Evolutionary conservation across 2,797 vertebrate genomes (phyloP), one percentile per base, ranked within the genome.

Genomic region (Argya squamiceps): DNA sequence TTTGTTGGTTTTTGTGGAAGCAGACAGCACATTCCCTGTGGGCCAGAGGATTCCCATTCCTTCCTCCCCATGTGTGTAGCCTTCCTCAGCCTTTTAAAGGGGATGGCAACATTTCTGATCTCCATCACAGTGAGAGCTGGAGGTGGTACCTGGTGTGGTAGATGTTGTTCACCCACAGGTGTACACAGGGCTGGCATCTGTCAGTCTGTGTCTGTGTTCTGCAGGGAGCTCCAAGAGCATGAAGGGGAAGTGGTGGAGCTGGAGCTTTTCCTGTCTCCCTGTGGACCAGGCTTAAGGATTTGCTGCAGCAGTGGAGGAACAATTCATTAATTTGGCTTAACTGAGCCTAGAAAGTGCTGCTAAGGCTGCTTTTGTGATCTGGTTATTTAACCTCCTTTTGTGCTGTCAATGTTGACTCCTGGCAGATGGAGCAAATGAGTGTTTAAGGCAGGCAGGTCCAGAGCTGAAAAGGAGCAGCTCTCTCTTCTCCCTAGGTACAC

Each of bases 401-500:
- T 3, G 0, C 76, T 91, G 44, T 70, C 59, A 56, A 21, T 53
- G 34, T 46, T 14, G 22, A 8, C 24, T 79, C 55, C 36, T 93
- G 76, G 32, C 71, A 85, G 56, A 41, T 44, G 68, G 80, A 52
- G 47, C 78, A 70, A n/a, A 9, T 32, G 69, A 71, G 4, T 15
- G 30, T 79, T 93, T 20, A 86, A 91, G 39, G 20, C 47, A 52
- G 63, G 36, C 46, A 80, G 24, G 30, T 76, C 10, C 27, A 7
- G 63, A 43, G 64, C 39, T 52, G 12, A n/a, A 69, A 52, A 52
- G 47, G 34, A 89, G 19, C 26, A 34, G 32, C 22, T 56, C 50
- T 55, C 11, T 56, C 58, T 63, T 6, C 1, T 34, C 34, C 39
- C 37, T 36, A 0, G 0, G 0, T 41, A 10, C 10, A 7, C 15